Evolutionary conservation across 2,888 invertebrate species (phyloP).

Genomic region (Steromphala cineraria): DNA sequence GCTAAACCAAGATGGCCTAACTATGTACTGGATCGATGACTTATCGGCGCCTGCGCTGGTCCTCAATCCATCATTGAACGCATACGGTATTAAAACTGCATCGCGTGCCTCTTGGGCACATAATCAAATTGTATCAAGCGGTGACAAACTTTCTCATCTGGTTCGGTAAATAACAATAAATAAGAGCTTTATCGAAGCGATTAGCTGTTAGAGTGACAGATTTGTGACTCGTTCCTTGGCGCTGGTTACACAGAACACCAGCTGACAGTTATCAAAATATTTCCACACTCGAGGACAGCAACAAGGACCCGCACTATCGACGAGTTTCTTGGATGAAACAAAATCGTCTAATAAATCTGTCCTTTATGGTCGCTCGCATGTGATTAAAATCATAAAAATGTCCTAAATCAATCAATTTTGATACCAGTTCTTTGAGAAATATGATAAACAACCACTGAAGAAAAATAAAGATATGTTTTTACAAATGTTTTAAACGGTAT

Average conservation of each 20-base stretch:
- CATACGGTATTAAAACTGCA: not conserved
- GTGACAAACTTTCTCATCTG: not conserved
- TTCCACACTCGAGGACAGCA: too few relatives aligned
- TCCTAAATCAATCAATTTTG: too few relatives aligned
- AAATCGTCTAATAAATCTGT: too few relatives aligned
- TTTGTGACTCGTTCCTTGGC: not conserved
- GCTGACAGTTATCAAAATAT: not conserved
- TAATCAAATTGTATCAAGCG: not conserved
- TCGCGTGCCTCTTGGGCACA: not conserved
- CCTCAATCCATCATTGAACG: not conserved
- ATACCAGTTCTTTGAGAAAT: too few relatives aligned
- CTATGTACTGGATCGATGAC: not conserved
- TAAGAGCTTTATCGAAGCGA: not conserved
- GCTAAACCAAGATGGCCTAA: not conserved
- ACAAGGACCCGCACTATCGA: too few relatives aligned
- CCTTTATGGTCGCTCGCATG: too few relatives aligned
- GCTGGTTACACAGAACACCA: not conserved
- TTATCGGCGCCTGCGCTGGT: not conserved
- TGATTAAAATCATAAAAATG: too few relatives aligned
- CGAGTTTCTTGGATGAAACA: too few relatives aligned
- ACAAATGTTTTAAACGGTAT: too few relatives aligned
- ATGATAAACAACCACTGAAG: too few relatives aligned
- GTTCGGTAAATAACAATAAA: conserved; percentile 6
- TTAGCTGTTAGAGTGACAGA: not conserved
- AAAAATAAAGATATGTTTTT: too few relatives aligned